Percentiles rank a stretch among this genome's conserved stretches.
These are phyloP conservation scores for Exocentrus adspersus DNA, from an alignment of 2,888 invertebrate species.

Conservation along the genomic window DNA sequence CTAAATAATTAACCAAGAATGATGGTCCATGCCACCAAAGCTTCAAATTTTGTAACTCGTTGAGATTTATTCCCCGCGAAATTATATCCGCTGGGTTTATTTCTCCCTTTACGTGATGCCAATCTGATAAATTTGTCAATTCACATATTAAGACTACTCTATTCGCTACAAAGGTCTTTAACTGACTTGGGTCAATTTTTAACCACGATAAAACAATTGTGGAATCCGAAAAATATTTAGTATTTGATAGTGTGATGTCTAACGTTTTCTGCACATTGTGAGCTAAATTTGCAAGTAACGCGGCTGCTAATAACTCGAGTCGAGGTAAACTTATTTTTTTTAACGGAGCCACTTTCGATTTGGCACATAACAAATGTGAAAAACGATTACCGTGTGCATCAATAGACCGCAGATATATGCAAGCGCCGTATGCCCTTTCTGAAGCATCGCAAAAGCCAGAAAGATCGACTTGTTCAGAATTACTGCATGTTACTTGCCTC, in stretches of 20 bases:
- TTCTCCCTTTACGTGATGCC: not conserved
- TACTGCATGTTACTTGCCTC: not conserved
- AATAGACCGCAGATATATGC: constrained; percentile 7
- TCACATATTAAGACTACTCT: too few relatives aligned
- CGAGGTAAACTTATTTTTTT: constrained; percentile 12
- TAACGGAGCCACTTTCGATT: constrained; percentile 18
- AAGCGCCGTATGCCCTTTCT: constrained; percentile 19
- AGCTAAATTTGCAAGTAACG: not conserved
- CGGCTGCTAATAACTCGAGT: constrained; percentile 11
- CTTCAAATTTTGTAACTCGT: not conserved
- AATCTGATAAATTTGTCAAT: not conserved
- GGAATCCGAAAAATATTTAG: not conserved
- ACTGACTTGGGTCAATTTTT: not conserved
- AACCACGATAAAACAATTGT: not conserved
- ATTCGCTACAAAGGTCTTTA: not conserved
- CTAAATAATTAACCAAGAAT: not conserved
- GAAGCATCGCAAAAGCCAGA: constrained; percentile 26
- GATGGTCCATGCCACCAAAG: not conserved
- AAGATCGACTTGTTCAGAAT: not conserved
- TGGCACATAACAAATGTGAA: constrained; percentile 14
- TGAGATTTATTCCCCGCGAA: not conserved
- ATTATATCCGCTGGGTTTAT: not conserved
- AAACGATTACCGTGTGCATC: not conserved
- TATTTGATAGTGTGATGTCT: not conserved
- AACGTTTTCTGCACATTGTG: not conserved